Base-by-base conservation (phyloP, 2,113 vertebrate species). In the Proteles cristata region DNA sequence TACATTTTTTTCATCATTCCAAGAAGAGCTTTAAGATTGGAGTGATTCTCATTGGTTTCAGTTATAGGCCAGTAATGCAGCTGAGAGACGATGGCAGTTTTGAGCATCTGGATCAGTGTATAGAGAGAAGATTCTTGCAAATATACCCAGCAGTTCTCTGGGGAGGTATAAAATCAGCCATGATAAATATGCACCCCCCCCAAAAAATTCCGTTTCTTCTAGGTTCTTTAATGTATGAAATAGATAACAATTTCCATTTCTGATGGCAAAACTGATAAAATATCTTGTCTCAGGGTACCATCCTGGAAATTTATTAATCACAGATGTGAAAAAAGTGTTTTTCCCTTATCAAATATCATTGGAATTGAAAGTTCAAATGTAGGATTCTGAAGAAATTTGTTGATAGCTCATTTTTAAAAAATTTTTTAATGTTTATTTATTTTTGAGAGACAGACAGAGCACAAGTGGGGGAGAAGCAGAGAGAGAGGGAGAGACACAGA, bases 101-200 rank as follows among this genome's bases (percentile, higher is more conserved):
- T 98, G 80, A 98, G 96, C 96, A 98, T 97, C 85, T 98, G 95
- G 63, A 98, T 94, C 43, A 97, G 53, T 50, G 53, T 96, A 7
- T 68, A 96, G 48, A 98, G 91, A 90, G 90, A 97, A 23, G 97
- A 92, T 61, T 45, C 92, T 89, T 97, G 84, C 94, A 98, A 93
- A 15, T 94, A 97, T 68, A 76, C 94, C 98, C 98, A 99, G 19
- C 85, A 98, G 4, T 97, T 90, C 83, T 74, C 98, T 99, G 96
- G 74, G 45, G 45, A 84, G 85, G 39, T 65, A 4, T 69, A 97
- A 95, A 93, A 83, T 90, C n/a, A 90, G 92, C 45, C 28, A 45
- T 31, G 31, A 61, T 55, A 88, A 96, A 76, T 63, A 85, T 6
- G 1, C 5, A 50, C 0, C 11, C 17, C 17, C 10, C 19, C 23